Base-by-base conservation (phyloP, 2,113 vertebrate species). In the Clinocottus analis region DNA sequence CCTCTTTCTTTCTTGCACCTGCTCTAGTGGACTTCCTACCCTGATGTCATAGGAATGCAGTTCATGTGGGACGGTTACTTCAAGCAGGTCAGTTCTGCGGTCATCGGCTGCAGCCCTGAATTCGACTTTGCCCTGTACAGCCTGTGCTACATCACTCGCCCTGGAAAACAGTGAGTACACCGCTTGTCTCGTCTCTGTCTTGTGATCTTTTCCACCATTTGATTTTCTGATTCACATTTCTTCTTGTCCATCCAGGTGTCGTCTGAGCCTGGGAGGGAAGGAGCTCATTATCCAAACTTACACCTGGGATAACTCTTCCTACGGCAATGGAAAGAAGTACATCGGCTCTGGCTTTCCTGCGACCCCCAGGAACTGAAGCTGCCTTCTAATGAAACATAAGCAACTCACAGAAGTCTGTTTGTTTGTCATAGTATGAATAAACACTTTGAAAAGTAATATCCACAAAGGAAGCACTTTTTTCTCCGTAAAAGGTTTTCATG, bases 51-150 rank as follows among this genome's bases (percentile, higher is more conserved):
- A 83, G 97, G 96, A 2, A 93, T 97, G 91, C 97, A 99, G 94
- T 99, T 99, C 89, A 91, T 67, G 49, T 99, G 98, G 97, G 96
- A 97, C 0, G 96, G 97, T 5, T 98, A 96, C 87, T 96, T 87
- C 84, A 99, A 99, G 78, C 93, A 97, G 91, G 95, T 99, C 7
- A 97, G 97, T 2, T 96, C 97, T 0, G 93, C 96, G 0, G 93
- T 99, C 89, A 96, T 99, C 0, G 97, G 98, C 90, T 94, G 78
- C 91, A 99, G 98, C 87, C 98, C 98, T 0, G 98, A 99, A 79
- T 98, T 98, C 7, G 98, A 99, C 76, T 94, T 99, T 10, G 96
- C 96, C 0, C 68, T 98, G 3, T 99, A 97, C 89, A 94, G 95
- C 0, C 82, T 99, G 61, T 99, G 97, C 92, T 99, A 97, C 93